Conservation (phyloP, 1,140 invertebrate genomes). For the Heliothis subflexa region DNA sequence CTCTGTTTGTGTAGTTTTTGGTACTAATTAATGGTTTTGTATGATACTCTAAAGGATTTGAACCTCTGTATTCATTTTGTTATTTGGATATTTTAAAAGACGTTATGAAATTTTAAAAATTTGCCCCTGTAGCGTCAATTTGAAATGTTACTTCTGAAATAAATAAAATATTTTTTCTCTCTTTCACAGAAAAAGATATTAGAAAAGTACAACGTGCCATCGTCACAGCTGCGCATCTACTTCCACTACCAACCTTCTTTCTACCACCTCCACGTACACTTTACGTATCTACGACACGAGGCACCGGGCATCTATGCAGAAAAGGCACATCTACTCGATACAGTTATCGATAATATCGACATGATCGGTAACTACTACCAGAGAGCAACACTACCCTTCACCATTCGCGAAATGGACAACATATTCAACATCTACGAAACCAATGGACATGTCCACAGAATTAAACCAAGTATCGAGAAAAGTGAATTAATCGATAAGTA, state of each 20-base stretch:
- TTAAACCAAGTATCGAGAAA: conserved; percentile 65
- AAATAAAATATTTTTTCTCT: not conserved
- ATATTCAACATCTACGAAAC: conserved; percentile 85
- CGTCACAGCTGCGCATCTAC: conserved; percentile 93
- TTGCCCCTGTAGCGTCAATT: too few relatives aligned
- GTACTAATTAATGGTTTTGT: too few relatives aligned
- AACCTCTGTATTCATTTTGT: too few relatives aligned
- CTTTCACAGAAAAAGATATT: conserved; percentile 90
- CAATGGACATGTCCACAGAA: conserved; percentile 75
- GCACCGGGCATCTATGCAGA: conserved; percentile 93
- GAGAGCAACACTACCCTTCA: conserved; percentile 91
- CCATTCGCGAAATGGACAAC: conserved; percentile 88
- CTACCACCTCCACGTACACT: conserved; percentile 98
- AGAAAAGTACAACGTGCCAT: conserved; percentile 92
- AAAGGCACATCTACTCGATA: conserved; percentile 94
- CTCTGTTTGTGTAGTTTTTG: too few relatives aligned
- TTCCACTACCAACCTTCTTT: conserved; percentile 99
- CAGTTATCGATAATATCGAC: conserved; percentile 97
- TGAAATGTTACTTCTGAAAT: too few relatives aligned
- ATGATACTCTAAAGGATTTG: too few relatives aligned
- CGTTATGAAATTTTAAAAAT: too few relatives aligned
- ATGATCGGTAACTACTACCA: conserved; percentile 94
- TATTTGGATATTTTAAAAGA: too few relatives aligned
- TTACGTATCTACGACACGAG: conserved; percentile 94
- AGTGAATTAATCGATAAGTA: conserved; percentile 77